Percentiles rank a stretch among this genome's conserved stretches.
Conservation (phyloP, 37 sponge, comb jelly and placozoan species). For the Spongilla lacustris region DNA sequence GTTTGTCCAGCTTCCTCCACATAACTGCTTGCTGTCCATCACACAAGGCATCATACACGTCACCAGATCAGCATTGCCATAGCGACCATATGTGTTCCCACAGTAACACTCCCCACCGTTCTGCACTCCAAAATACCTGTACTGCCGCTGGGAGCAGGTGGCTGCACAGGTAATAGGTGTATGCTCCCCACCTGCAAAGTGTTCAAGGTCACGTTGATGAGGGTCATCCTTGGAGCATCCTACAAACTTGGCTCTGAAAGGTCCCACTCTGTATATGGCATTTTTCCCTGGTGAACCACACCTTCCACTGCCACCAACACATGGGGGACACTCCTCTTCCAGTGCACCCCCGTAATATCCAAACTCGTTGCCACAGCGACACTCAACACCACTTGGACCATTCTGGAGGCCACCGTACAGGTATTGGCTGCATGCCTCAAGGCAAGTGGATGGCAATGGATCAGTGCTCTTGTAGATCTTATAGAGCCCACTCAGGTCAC, state of each 20-base stretch:
- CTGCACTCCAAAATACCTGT: slow-evolving; percentile 35
- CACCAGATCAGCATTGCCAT: neutral
- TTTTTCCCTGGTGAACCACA: neutral
- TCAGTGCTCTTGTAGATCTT: neutral
- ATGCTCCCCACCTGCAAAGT: neutral
- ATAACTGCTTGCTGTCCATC: too few relatives aligned
- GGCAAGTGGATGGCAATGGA: too few relatives aligned
- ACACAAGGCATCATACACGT: neutral
- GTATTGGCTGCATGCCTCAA: neutral
- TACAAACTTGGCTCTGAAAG: neutral
- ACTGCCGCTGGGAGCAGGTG: neutral
- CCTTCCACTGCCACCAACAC: neutral
- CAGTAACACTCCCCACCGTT: slow-evolving; percentile 35
- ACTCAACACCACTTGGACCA: neutral
- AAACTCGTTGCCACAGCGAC: neutral
- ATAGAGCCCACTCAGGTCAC: neutral
- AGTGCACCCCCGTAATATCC: neutral
- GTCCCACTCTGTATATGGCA: neutral
- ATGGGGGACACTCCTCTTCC: neutral
- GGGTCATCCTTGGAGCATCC: neutral
- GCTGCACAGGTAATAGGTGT: neutral
- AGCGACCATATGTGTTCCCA: slow-evolving; percentile 33
- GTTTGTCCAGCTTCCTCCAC: too few relatives aligned
- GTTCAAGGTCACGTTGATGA: neutral
- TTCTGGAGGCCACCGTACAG: neutral